A percentile compares a stretch with the other conserved stretches of the same genome.
Evolutionary conservation across 2,888 invertebrate genomes (phyloP).

Genomic region (Ormia ochracea): DNA sequence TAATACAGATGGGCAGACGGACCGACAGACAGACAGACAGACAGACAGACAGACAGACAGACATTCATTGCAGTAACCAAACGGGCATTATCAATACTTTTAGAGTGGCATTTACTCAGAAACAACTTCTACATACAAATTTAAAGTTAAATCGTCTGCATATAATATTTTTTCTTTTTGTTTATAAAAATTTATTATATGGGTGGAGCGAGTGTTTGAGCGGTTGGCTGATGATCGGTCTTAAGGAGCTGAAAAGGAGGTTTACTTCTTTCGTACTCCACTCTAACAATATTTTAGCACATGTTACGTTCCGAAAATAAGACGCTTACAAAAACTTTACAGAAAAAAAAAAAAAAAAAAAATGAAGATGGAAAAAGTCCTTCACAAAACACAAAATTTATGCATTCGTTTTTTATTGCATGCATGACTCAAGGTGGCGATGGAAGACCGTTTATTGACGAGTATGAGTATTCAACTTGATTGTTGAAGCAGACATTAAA

Average conservation of each 20-base stretch:
- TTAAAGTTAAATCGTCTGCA: conserved; percentile 26
- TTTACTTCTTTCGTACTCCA: conserved; percentile 10
- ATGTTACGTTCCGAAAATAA: conserved; percentile 8
- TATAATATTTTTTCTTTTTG: too few species aligned
- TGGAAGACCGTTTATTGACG: conserved; percentile 60
- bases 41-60: neutral
- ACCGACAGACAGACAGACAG: conserved; percentile 13
- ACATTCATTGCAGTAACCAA: neutral
- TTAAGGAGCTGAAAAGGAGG: conserved; percentile 31
- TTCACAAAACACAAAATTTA: conserved; percentile 35
- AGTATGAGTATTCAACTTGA: conserved; percentile 49
- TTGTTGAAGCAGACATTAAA: conserved; percentile 59
- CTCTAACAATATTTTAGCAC: neutral
- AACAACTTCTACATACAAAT: conserved; percentile 12
- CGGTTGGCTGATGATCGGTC: neutral
- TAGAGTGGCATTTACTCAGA: conserved; percentile 47
- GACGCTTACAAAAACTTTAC: conserved; percentile 31
- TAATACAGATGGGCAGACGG: conserved; percentile 6
- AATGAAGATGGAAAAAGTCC: neutral
- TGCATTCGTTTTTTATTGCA: conserved; percentile 52
- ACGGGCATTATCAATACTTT: conserved; percentile 28
- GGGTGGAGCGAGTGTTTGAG: conserved; percentile 40
- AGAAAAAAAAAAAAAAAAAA: neutral
- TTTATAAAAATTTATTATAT: conserved; percentile 19
- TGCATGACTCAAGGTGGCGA: conserved; percentile 60